phyloP scores from a whole-genome alignment of 2,797 vertebrate genomes.

The Poeciliopsis infans region DNA sequence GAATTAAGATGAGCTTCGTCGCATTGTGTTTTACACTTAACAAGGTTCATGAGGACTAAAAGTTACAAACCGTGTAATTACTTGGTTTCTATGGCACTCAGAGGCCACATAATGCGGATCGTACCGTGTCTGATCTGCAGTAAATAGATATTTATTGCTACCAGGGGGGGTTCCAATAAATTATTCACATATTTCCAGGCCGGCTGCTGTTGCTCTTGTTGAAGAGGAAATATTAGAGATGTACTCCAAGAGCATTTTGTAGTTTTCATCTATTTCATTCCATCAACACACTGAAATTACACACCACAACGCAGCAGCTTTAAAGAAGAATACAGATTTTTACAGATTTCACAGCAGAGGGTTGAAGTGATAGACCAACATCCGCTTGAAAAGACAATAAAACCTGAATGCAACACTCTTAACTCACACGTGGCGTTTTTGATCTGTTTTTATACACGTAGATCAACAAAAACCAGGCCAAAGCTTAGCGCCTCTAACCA shows the following conservation, averaged over 20 bases:
- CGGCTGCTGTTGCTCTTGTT: neutral
- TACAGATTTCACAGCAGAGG: neutral
- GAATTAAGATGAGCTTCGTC: neutral
- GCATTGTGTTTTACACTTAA: neutral
- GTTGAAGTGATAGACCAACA: neutral
- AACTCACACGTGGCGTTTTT: neutral
- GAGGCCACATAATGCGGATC: neutral
- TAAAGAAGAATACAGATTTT: neutral
- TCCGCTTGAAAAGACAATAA: neutral
- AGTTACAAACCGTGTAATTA: neutral
- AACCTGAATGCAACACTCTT: neutral
- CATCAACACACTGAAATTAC: no score
- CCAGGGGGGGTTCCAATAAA: neutral
- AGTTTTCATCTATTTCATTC: no score
- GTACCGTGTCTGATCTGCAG: neutral
- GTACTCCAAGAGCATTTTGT: neutral
- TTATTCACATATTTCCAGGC: neutral
- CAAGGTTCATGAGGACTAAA: neutral
- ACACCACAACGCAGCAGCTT: no score
- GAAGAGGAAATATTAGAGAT: neutral
- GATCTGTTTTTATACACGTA: neutral
- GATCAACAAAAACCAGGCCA: neutral
- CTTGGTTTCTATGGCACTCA: neutral
- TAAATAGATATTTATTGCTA: neutral
- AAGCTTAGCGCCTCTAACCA: neutral